phyloP scores from a whole-genome alignment of 1,140 invertebrate genomes.

The Lithobius niger region DNA sequence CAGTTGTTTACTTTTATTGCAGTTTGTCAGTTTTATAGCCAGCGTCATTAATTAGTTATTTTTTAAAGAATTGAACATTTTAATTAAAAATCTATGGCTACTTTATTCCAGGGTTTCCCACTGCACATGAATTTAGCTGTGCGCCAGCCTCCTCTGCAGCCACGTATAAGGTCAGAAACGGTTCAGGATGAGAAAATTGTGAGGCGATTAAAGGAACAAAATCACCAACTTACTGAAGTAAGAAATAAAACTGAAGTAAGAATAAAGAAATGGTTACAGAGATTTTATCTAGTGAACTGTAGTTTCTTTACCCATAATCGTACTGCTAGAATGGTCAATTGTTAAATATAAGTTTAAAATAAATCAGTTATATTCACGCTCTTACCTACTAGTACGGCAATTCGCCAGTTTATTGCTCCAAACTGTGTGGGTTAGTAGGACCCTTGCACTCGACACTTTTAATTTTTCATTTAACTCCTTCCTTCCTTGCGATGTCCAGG shows the following conservation, averaged over 20 bases:
- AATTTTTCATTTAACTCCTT: too few species aligned
- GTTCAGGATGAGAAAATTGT: conserved; percentile 18
- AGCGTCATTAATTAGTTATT: neutral
- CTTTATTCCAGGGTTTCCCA: conserved; percentile 45
- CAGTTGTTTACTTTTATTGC: neutral
- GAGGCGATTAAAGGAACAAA: conserved; percentile 54
- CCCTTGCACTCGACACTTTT: too few species aligned
- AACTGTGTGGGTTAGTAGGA: too few species aligned
- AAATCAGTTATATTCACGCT: too few species aligned
- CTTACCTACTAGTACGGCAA: too few species aligned
- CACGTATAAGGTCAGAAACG: conserved; percentile 16
- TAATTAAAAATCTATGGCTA: neutral
- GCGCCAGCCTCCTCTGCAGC: conserved; percentile 34
- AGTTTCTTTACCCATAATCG: too few species aligned
- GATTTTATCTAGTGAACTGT: too few species aligned
- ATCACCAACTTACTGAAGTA: conserved; percentile 64
- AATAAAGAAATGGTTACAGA: too few species aligned
- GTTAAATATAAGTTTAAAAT: too few species aligned
- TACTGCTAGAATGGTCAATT: too few species aligned
- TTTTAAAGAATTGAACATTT: neutral
- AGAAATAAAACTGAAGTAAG: conserved; percentile 5
- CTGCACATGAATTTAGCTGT: conserved; percentile 79
- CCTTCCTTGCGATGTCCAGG: too few species aligned
- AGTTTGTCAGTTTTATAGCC: conserved; percentile 6
- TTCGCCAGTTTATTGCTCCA: too few species aligned